Percentiles rank a stretch among this genome's conserved stretches.
phyloP scores from a whole-genome alignment of 2,113 vertebrate genomes.

The Orycteropus afer region DNA sequence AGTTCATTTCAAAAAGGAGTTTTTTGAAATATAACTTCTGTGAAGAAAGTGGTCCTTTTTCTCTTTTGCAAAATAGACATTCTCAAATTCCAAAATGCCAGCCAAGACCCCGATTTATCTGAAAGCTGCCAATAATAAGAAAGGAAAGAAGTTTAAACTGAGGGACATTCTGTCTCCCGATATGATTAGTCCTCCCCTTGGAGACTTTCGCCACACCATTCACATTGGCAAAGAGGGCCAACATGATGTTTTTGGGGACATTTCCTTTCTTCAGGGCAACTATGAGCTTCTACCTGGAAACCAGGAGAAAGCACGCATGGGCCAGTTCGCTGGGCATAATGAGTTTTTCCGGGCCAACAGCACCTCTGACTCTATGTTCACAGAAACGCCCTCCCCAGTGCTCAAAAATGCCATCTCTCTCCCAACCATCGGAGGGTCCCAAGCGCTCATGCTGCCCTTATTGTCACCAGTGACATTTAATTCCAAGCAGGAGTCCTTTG shows the following conservation, averaged over 20 bases:
- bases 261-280: constrained; percentile 98
- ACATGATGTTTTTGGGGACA: constrained; percentile 96
- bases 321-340: constrained; percentile 88
- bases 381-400: constrained; percentile 96
- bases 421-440: constrained; percentile 95
- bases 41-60: constrained; percentile 44
- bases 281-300: constrained; percentile 95
- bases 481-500: constrained; percentile 89
- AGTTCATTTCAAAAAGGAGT: neutral
- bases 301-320: constrained; percentile 86
- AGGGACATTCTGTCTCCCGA: constrained; percentile 98
- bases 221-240: constrained; percentile 97
- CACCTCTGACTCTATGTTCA: constrained; percentile 93
- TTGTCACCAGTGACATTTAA: constrained; percentile 91
- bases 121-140: constrained; percentile 95
- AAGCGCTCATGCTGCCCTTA: constrained; percentile 94
- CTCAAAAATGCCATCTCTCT: constrained; percentile 99
- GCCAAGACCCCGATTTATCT: constrained; percentile 99
- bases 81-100: constrained; percentile 90
- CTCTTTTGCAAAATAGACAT: neutral
- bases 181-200: constrained; percentile 98
- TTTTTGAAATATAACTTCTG: constrained; percentile 21
- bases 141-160: constrained; percentile 97
- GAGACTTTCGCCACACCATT: constrained; percentile 98
- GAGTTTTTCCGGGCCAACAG: constrained; percentile 96